Evolutionary conservation across 2,888 invertebrate genomes (phyloP), one percentile per base, ranked within the genome.

Genomic region (Hyposoter dolosus): DNA sequence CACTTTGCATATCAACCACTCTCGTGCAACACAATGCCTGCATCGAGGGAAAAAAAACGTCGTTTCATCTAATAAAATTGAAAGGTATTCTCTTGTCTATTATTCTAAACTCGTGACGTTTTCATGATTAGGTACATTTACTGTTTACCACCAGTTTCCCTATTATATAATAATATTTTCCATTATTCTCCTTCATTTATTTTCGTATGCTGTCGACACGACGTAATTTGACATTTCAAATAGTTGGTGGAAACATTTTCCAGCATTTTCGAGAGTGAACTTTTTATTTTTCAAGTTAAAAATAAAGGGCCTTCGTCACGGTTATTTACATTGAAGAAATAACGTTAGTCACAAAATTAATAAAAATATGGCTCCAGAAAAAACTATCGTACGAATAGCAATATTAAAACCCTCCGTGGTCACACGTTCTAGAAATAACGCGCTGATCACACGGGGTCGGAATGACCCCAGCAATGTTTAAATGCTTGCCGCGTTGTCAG

Each of bases 1-100:
- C 60, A 15, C 60, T 66, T 72, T 28, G 47, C 77, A 65, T 78
- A 53, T 74, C 72, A 28, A 32, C 74, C 40, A 45, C 19, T 19
- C 56, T 23, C 50, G 23, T 17, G 56, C 47, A n/a, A n/a, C 43
- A 66, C 56, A 75, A 47, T 60, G 43, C 35, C 9, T 12, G 28
- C 35, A 4, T 12, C 7, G 47, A 77, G 35, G 28, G 23, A 35
- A 50, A 77, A 32, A 78, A 78, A 40, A 56, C 35, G 28, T 75
- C 23, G 50, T 43, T 43, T 71, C 80, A 75, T 53, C 28, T 50
- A 32, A 71, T 81, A 76, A 75, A 84, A 80, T 76, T 76, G 65
- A 45, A 32, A 72, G 47, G 66, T 28, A 77, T 53, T 77, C 50
- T 77, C 66, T 53, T 40, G 50, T 40, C 35, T 50, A 50, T 66